Percentiles rank a stretch among this genome's conserved stretches.
These are phyloP conservation scores for Pachycephala philippinensis DNA, from an alignment of 2,113 vertebrate species.

Conservation along the genomic window DNA sequence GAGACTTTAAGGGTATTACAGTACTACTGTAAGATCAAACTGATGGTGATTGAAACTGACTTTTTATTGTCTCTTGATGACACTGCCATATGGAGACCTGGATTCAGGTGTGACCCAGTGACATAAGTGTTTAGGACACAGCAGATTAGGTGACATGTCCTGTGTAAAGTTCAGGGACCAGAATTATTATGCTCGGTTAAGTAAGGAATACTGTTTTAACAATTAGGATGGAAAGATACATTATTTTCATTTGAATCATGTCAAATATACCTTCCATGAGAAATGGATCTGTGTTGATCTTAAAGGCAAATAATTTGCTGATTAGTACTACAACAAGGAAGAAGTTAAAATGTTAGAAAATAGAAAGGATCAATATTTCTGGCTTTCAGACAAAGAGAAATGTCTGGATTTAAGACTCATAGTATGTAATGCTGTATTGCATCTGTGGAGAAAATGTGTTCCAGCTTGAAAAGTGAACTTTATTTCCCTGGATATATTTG, in stretches of 20 bases:
- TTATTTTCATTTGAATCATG: background rate
- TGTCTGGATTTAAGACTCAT: background rate
- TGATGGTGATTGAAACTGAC: background rate
- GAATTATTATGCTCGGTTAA: background rate
- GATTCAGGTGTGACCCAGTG: slow-evolving; percentile 19
- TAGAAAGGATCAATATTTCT: background rate
- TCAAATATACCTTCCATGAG: background rate
- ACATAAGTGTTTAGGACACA: background rate
- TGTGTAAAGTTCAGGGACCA: background rate
- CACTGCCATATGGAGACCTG: background rate
- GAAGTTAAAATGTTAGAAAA: background rate
- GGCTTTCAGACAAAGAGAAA: background rate
- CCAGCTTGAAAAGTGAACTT: background rate
- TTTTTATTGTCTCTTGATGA: background rate
- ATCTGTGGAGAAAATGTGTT: background rate
- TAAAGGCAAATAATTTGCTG: background rate
- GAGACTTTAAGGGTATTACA: background rate
- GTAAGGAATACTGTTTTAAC: background rate
- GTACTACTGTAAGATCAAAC: background rate
- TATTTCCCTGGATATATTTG: background rate
- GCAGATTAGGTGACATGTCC: background rate
- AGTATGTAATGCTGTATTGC: background rate
- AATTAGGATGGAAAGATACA: background rate
- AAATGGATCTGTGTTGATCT: background rate
- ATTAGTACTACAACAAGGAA: background rate